Conservation (phyloP, 1,140 invertebrate species). For the Halictus rubicundus region DNA sequence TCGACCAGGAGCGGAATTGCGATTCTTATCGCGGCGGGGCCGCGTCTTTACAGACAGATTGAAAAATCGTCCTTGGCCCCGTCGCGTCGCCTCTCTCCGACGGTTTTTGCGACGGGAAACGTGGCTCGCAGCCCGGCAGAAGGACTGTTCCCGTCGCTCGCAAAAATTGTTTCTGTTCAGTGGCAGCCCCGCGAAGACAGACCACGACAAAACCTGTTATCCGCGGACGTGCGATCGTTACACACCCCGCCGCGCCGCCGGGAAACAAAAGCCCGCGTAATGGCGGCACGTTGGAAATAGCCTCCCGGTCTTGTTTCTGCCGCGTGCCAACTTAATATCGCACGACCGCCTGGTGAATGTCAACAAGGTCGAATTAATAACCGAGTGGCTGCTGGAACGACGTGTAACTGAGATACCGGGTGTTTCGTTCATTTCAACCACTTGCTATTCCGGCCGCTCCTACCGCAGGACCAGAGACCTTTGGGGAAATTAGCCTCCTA, state of each 20-base stretch:
- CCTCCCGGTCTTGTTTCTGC: neutral
- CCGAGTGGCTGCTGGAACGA: neutral
- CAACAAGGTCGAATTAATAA: neutral
- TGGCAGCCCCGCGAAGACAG: slow-evolving; percentile 10
- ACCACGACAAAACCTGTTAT: neutral
- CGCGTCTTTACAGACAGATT: slow-evolving; percentile 53
- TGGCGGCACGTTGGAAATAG: neutral
- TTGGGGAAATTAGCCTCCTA: too few relatives aligned
- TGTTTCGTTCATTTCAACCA: neutral
- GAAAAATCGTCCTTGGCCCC: slow-evolving; percentile 48
- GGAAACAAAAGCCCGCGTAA: neutral
- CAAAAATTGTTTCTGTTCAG: slow-evolving; percentile 46
- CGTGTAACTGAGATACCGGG: neutral
- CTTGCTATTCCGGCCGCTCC: neutral
- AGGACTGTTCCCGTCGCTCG: neutral
- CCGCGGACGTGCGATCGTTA: neutral
- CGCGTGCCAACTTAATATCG: neutral
- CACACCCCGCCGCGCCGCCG: neutral
- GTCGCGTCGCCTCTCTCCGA: slow-evolving; percentile 11
- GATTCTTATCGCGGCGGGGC: slow-evolving; percentile 57
- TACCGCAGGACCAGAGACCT: neutral
- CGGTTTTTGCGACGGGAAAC: slow-evolving; percentile 17
- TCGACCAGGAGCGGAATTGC: slow-evolving; percentile 55
- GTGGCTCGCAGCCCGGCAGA: too few relatives aligned
- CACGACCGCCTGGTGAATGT: neutral